These are phyloP conservation scores for Stenichneumon culpator DNA, from an alignment of 2,888 invertebrate species.

Conservation along the genomic window DNA sequence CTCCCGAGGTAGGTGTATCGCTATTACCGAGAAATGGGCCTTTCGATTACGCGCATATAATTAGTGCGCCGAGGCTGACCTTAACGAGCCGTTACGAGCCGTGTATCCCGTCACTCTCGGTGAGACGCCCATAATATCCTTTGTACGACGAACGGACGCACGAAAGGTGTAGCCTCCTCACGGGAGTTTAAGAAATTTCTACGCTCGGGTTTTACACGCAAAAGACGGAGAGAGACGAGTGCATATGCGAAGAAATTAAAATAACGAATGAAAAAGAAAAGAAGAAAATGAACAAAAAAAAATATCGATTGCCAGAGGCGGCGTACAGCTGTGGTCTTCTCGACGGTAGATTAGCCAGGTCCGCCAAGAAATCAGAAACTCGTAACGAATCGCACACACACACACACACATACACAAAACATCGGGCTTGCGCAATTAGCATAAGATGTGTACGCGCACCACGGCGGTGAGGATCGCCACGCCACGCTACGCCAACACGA, in stretches of 20 bases:
- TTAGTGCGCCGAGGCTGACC: constrained; percentile 67
- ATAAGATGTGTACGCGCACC: constrained; percentile 49
- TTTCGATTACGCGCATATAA: constrained; percentile 68
- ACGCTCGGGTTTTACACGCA: not conserved
- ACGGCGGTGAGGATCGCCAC: constrained; percentile 51
- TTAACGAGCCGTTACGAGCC: constrained; percentile 72
- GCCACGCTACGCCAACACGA: constrained; percentile 56
- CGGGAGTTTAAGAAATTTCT: not conserved
- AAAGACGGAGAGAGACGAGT: constrained; percentile 17
- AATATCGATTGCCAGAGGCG: constrained; percentile 44
- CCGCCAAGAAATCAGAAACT: constrained; percentile 71
- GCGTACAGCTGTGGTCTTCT: constrained; percentile 20
- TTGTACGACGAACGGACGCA: constrained; percentile 47
- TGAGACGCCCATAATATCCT: constrained; percentile 55
- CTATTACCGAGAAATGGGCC: constrained; percentile 55
- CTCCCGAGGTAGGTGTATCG: constrained; percentile 9
- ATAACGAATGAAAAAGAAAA: constrained; percentile 19
- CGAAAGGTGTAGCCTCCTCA: constrained; percentile 18
- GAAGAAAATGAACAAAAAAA: not conserved
- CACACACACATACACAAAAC: constrained; percentile 5
- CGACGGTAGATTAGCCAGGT: constrained; percentile 23
- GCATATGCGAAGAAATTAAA: constrained; percentile 25
- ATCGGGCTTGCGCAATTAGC: constrained; percentile 61
- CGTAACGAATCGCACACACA: constrained; percentile 71
- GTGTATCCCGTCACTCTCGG: constrained; percentile 68